phyloP scores from a whole-genome alignment of 1,140 invertebrate genomes.

The Drosophila sproati region DNA sequence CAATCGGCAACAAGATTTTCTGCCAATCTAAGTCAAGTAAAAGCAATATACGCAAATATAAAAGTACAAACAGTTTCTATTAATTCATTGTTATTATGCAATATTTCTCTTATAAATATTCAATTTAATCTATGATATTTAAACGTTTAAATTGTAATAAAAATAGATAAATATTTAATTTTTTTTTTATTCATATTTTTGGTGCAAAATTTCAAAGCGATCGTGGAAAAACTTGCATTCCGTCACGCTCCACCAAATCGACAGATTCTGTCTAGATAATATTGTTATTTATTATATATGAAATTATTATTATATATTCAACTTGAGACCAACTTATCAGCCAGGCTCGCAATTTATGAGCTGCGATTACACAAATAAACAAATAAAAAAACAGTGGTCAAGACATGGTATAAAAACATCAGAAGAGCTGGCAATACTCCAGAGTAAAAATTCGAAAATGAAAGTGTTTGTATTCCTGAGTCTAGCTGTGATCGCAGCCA shows the following conservation, averaged over 20 bases:
- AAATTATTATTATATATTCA: too few species aligned
- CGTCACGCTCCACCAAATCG: too few species aligned
- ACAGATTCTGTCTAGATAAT: too few species aligned
- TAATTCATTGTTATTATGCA: not conserved
- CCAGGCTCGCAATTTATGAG: slow-evolving; percentile 19
- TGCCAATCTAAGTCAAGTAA: not conserved
- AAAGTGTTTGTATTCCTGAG: slow-evolving; percentile 21
- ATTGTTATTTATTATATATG: too few species aligned
- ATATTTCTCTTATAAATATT: too few species aligned
- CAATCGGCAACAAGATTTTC: slow-evolving; percentile 4
- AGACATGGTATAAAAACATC: not conserved
- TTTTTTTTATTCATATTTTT: too few species aligned
- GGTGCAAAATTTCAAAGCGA: too few species aligned
- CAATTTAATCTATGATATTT: too few species aligned
- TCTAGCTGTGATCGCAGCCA: slow-evolving; percentile 36
- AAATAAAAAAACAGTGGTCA: not conserved
- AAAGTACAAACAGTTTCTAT: not conserved
- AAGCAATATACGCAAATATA: not conserved
- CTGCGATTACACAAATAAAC: not conserved
- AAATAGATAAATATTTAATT: too few species aligned
- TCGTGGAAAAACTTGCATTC: too few species aligned
- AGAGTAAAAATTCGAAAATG: slow-evolving; percentile 7
- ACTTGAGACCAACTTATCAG: slow-evolving; percentile 6
- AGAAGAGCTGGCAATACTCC: not conserved
- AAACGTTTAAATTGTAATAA: too few species aligned